Evolutionary conservation across 2,113 vertebrate genomes (phyloP).

Genomic region (Hydrochoerus hydrochaeris): DNA sequence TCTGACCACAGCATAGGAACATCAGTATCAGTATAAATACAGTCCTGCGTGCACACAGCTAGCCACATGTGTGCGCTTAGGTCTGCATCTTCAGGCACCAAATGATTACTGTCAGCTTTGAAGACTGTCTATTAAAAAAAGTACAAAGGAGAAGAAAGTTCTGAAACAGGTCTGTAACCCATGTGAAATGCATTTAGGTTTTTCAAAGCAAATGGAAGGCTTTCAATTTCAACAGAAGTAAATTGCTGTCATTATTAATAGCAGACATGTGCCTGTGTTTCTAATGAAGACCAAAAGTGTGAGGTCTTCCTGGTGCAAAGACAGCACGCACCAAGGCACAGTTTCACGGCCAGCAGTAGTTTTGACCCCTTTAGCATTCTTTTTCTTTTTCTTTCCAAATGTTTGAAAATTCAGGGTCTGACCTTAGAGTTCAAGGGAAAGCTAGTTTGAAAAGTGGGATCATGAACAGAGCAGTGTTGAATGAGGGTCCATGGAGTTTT

Average conservation of each 20-base stretch:
- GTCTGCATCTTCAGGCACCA: conserved; percentile 67
- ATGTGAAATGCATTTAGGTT: conserved; percentile 65
- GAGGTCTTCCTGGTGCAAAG: conserved; percentile 65
- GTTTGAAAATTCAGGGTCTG: not conserved
- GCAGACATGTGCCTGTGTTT: conserved; percentile 78
- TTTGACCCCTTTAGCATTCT: not conserved
- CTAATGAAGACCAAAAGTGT: conserved; percentile 81
- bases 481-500: not conserved
- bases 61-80: not conserved
- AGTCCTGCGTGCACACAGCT: not conserved
- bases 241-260: conserved; percentile 83
- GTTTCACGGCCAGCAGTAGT: conserved; percentile 4
- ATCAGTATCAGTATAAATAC: conserved; percentile 55
- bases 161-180: conserved; percentile 67
- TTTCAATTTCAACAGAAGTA: conserved; percentile 83
- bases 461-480: not conserved
- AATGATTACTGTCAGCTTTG: conserved; percentile 71
- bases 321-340: conserved; percentile 1
- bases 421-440: conserved; percentile 33
- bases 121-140: conserved; percentile 77
- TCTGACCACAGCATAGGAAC: conserved; percentile 81
- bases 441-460: conserved; percentile 32
- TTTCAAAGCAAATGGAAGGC: conserved; percentile 79
- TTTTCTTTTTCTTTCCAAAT: not conserved
- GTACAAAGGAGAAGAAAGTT: conserved; percentile 70